A percentile compares a stretch with the other conserved stretches of the same genome.
Evolutionary conservation across 1,140 invertebrate genomes (phyloP).

Genomic region (Eulimnadia texana): DNA sequence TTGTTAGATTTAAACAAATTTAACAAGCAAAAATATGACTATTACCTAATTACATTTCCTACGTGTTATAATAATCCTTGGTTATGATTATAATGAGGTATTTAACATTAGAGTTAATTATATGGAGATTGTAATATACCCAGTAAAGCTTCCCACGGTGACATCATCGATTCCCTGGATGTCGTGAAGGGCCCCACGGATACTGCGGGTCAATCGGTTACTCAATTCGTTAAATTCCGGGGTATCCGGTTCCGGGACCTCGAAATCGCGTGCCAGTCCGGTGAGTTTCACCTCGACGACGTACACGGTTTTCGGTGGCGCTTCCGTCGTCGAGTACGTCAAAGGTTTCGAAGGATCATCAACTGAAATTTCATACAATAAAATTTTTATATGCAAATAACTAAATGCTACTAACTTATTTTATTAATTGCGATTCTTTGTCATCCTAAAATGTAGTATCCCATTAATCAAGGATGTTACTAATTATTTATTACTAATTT

Average conservation of each 20-base stretch:
- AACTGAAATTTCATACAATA: background rate
- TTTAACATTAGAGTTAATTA: too few species aligned
- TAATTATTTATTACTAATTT: too few species aligned
- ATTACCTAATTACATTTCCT: too few species aligned
- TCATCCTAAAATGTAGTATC: too few species aligned
- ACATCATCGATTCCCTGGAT: conserved; percentile 55
- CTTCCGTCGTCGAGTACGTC: conserved; percentile 23
- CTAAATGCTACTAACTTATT: too few species aligned
- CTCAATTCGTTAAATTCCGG: conserved; percentile 57
- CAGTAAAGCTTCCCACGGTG: conserved; percentile 49
- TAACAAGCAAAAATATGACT: too few species aligned
- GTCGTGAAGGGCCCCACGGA: conserved; percentile 44
- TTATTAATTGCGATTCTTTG: too few species aligned
- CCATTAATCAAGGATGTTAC: too few species aligned
- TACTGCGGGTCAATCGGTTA: conserved; percentile 44
- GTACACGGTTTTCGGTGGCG: conserved; percentile 47
- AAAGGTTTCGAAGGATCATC: background rate
- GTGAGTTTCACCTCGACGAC: conserved; percentile 55
- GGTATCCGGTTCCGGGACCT: conserved; percentile 46
- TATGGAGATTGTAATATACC: conserved; percentile 34
- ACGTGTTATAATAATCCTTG: too few species aligned
- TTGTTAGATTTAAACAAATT: too few species aligned
- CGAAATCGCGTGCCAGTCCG: conserved; percentile 57
- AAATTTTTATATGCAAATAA: too few species aligned
- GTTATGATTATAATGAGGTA: too few species aligned